Conservation (phyloP, 2,888 invertebrate species). For the Julus scanicus region DNA sequence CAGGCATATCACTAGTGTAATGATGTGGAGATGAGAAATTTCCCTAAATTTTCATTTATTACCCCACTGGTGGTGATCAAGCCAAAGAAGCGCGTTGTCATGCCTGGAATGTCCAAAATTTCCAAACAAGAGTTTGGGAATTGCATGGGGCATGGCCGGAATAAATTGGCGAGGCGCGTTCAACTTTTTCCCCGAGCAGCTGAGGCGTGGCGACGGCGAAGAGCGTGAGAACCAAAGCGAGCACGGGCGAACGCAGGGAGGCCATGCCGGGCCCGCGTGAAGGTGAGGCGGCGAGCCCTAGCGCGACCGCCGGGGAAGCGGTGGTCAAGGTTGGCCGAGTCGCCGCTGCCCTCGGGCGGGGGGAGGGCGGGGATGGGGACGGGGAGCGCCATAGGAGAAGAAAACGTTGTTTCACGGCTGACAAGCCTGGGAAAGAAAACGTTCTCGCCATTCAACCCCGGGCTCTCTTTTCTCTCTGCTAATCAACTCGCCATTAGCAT, state of each 20-base stretch:
- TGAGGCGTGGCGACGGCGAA: conserved; percentile 22
- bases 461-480: conserved; percentile 5
- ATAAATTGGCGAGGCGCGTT: background rate
- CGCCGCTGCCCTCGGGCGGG: background rate
- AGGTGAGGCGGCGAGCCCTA: background rate
- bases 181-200: conserved; percentile 23
- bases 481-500: conserved; percentile 32
- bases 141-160: background rate
- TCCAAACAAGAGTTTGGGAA: background rate
- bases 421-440: conserved; percentile 31
- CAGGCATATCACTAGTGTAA: background rate
- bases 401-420: background rate
- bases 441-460: background rate
- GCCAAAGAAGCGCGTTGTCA: background rate
- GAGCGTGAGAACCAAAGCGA: conserved; percentile 40
- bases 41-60: too few relatives aligned
- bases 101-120: background rate
- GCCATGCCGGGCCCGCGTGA: conserved; percentile 42
- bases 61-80: background rate
- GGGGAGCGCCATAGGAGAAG: background rate
- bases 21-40: too few relatives aligned
- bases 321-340: conserved; percentile 40
- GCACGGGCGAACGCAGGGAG: conserved; percentile 19
- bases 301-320: background rate
- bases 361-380: background rate